Base-by-base conservation (phyloP, 2,888 invertebrate species). In the Stictocephala bisonia region DNA sequence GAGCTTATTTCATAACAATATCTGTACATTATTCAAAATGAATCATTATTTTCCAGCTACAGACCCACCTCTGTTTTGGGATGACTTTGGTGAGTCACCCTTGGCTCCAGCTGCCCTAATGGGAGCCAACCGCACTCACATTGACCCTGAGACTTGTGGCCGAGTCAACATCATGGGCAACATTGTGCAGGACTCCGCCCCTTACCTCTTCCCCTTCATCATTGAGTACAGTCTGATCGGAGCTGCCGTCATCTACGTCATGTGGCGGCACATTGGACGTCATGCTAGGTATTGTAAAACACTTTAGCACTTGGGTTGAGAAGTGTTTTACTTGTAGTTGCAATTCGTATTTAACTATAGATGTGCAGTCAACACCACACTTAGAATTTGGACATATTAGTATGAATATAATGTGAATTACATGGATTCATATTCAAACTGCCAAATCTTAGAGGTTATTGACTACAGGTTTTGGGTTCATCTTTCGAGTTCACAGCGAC, bases 211-310 rank as follows among this genome's bases (percentile, higher is more conserved):
- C 85, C 97, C 97, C 0, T 97, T 97, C 85, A 96, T 96, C 81
- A 95, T 97, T 81, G 95, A 97, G 83, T 97, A 97, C 85, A 96
- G 96, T 76, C 86, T 97, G 77, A 96, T 98, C 81, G 96, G 96
- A 20, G 96, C 97, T 64, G 95, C 96, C 67, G 96, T 97, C 44
- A 92, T 97, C 81, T 97, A 95, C 84, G 94, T 96, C 68, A 97
- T 97, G 95, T 97, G 97, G 97, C 93, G 94, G 83, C 95, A 95
- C 83, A 95, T 96, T 84, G 95, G 95, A 73, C 90, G 93, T 82
- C 92, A 94, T 85, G 93, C 95, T 66, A 91, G 92, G 89, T 92
- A 85, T 85, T n/a, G n/a, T n/a, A n/a, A n/a, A n/a, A n/a, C n/a
- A n/a, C n/a, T n/a, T n/a, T n/a, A n/a, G n/a, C n/a, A n/a, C n/a